Conservation (phyloP, 2,797 vertebrate genomes). For the Syndactyla subalaris region DNA sequence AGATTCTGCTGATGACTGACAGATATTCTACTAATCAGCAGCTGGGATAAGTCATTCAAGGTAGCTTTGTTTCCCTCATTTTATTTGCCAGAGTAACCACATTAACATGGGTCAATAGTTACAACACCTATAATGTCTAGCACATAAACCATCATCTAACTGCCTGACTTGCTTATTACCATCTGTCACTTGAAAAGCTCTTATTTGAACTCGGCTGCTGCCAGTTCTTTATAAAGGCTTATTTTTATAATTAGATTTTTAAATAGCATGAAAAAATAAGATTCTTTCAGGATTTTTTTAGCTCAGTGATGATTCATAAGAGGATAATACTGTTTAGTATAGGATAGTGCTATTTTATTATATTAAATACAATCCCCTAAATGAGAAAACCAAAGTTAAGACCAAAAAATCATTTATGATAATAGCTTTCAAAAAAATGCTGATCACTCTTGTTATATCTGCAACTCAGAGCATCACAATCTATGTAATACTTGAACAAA, state of each 20-base stretch:
- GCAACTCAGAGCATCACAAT: background rate
- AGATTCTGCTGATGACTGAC: background rate
- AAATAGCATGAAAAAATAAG: background rate
- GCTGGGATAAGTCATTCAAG: background rate
- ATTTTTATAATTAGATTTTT: conserved; percentile 55
- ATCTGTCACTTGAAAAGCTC: conserved; percentile 62
- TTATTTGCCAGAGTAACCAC: conserved; percentile 42
- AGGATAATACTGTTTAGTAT: background rate
- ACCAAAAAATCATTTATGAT: background rate
- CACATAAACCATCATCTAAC: conserved; percentile 62
- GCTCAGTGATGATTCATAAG: background rate
- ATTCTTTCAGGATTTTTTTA: background rate
- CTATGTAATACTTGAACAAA: conserved; percentile 40
- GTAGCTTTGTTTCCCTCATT: conserved; percentile 36
- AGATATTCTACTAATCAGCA: conserved; percentile 13
- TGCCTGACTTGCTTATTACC: conserved; percentile 63
- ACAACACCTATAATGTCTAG: conserved; percentile 49
- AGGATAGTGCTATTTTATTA: background rate
- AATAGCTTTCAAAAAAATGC: background rate
- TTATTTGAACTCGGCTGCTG: conserved; percentile 17
- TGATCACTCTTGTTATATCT: background rate
- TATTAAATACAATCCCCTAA: background rate
- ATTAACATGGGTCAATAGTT: conserved; percentile 58
- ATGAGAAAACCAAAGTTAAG: background rate
- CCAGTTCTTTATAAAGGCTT: conserved; percentile 30